Base-by-base conservation (phyloP, 2,888 invertebrate species). In the Patella pellucida region DNA sequence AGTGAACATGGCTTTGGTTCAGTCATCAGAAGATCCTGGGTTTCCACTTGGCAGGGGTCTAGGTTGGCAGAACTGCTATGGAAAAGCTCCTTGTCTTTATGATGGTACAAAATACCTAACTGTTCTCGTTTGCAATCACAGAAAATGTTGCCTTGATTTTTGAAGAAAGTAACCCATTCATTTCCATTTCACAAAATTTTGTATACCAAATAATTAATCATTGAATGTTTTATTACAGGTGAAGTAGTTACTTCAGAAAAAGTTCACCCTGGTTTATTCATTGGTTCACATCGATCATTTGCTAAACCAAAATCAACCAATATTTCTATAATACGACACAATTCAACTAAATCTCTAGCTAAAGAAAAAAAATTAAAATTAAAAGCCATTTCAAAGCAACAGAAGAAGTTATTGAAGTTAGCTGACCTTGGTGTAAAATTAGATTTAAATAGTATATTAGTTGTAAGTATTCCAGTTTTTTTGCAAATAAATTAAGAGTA, bases 231-330 rank as follows among this genome's bases (percentile, higher is more conserved):
- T 41, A 56, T 77, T 79, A 14, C 78, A 89, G 89, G 88, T 81
- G 78, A 85, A 69, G 84, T 82, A 75, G 54, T 87, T 16, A 81
- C 82, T 23, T n/a, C 74, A 14, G 79, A 81, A 9, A 83, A 83
- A 72, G 80, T 85, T n/a, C 86, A 88, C 78, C 80, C 82, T 11
- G 78, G 81, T n/a, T 82, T 83, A 7, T 87, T 87, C 74, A 82
- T 81, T 69, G 81, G 84, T 16, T 80, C 80, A 23, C 72, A 77
- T 23, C 75, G 82, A 51, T 75, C 50, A 67, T 85, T 86, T 69
- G 71, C 69, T 2, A 68, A 74, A 31, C 79, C 83, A 2, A 83
- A 78, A 23, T 54, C 76, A 51, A 50, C 73, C 15, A 2, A 74
- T 11, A 68, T 79, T 50, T 78, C 84, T 50, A 80, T 83, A 9